phyloP scores from a whole-genome alignment of 23 tunicate species.

The Pegea sp. region DNA sequence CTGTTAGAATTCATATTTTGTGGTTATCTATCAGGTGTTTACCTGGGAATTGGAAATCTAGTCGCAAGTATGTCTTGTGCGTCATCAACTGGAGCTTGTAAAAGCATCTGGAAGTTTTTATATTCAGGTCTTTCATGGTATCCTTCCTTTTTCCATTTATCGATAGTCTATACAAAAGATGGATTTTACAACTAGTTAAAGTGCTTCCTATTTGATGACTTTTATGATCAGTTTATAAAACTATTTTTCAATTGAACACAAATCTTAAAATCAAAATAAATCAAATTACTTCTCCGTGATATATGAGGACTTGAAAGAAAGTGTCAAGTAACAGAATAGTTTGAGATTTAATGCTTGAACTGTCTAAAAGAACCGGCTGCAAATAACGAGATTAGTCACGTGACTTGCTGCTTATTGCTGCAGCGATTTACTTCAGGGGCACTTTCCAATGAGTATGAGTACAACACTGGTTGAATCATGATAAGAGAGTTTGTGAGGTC shows the following conservation, averaged over 20 bases:
- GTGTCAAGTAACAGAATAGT: slow-evolving; percentile 83
- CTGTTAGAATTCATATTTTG: background rate
- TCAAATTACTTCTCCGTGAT: slow-evolving; percentile 79
- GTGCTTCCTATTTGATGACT: background rate
- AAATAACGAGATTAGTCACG: too few relatives aligned
- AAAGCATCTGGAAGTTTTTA: slow-evolving; percentile 62
- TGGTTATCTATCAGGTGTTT: background rate
- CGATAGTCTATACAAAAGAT: slow-evolving; percentile 42
- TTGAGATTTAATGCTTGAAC: slow-evolving; percentile 81
- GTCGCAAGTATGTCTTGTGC: slow-evolving; percentile 93
- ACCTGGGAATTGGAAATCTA: slow-evolving; percentile 98
- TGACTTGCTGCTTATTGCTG: background rate
- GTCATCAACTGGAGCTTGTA: slow-evolving; percentile 94
- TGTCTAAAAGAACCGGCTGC: slow-evolving; percentile 91
- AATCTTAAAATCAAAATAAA: background rate
- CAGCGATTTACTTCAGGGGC: slow-evolving; percentile 67
- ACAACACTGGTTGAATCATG: slow-evolving; percentile 94
- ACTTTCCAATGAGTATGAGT: slow-evolving; percentile 89
- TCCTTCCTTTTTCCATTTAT: slow-evolving; percentile 89
- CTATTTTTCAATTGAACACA: background rate
- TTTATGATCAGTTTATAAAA: background rate
- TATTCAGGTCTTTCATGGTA: slow-evolving; percentile 92
- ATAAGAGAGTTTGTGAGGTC: slow-evolving; percentile 76
- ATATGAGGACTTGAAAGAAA: slow-evolving; percentile 93
- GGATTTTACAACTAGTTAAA: too few relatives aligned